A percentile compares a stretch with the other conserved stretches of the same genome.
These are phyloP conservation scores for Dissostichus mawsoni DNA, from an alignment of 2,113 vertebrate genomes.

Conservation along the genomic window DNA sequence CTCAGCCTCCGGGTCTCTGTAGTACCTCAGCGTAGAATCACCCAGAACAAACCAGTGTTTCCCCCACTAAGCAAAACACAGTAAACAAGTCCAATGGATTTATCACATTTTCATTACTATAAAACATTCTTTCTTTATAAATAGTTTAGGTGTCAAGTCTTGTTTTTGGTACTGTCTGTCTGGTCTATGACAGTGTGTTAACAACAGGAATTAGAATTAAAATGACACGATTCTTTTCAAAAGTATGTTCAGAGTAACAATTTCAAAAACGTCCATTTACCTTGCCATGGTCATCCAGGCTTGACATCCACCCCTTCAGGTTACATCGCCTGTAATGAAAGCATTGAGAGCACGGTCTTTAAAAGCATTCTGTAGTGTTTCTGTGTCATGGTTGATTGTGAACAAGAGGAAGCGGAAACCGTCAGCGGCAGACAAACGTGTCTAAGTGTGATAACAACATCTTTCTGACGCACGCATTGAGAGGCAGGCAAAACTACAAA, in stretches of 20 bases:
- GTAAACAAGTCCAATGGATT: not conserved
- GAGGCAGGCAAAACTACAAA: not conserved
- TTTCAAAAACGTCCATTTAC: constrained; percentile 53
- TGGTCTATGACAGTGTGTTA: constrained; percentile 10
- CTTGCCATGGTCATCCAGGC: constrained; percentile 79
- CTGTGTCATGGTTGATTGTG: constrained; percentile 26
- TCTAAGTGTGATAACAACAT: not conserved
- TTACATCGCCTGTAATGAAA: constrained; percentile 65
- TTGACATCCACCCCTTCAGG: constrained; percentile 85
- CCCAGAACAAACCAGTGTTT: constrained; percentile 97
- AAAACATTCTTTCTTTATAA: not conserved
- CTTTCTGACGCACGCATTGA: not conserved
- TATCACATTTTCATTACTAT: not conserved
- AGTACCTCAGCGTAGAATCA: constrained; percentile 90
- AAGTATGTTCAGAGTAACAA: not conserved
- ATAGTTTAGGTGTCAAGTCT: not conserved
- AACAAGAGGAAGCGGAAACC: constrained; percentile 48
- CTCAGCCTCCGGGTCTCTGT: constrained; percentile 91
- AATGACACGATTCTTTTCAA: not conserved
- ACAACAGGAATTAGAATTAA: constrained; percentile 1
- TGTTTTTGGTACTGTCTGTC: not conserved
- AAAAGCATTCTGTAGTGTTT: constrained; percentile 21
- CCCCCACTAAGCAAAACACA: constrained; percentile 88
- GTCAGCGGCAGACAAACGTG: not conserved
- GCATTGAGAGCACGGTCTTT: constrained; percentile 12